These are phyloP conservation scores for Polypterus senegalus DNA, from an alignment of 2,113 vertebrate genomes.

Conservation along the genomic window DNA sequence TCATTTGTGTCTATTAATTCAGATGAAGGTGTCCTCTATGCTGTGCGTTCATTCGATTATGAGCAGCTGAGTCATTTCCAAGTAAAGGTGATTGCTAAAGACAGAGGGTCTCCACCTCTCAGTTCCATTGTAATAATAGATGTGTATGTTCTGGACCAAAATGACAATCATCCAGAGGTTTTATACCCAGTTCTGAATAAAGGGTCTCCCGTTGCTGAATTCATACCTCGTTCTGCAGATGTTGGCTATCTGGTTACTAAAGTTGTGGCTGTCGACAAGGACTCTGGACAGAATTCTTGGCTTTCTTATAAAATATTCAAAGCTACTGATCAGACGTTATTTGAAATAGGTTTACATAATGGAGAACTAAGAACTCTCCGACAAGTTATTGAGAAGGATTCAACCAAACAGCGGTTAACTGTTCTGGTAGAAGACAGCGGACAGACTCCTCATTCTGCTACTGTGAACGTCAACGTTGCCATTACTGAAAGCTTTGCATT, in stretches of 20 bases:
- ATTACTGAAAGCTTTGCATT: no score
- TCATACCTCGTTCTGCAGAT: conserved; percentile 22
- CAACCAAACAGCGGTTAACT: conserved; percentile 19
- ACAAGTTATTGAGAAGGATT: conserved; percentile 17
- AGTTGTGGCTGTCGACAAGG: conserved; percentile 16
- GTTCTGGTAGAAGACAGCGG: conserved; percentile 29
- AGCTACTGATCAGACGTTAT: conserved; percentile 13
- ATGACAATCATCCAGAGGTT: conserved; percentile 36
- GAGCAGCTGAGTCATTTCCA: conserved; percentile 29
- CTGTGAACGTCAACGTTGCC: background rate
- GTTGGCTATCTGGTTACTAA: background rate
- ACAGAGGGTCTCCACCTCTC: conserved; percentile 23
- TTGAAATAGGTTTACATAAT: conserved; percentile 15
- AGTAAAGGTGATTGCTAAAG: conserved; percentile 16
- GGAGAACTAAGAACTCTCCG: conserved; percentile 19
- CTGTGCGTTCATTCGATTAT: conserved; percentile 29
- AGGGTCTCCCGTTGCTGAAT: conserved; percentile 29
- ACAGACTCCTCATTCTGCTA: conserved; percentile 18
- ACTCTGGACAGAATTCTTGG: conserved; percentile 17
- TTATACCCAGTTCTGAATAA: conserved; percentile 35
- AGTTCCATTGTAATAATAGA: conserved; percentile 23
- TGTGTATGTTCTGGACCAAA: conserved; percentile 25
- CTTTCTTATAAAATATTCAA: no score
- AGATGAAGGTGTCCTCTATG: conserved; percentile 28
- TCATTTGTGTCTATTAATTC: conserved; percentile 57